Conservation (phyloP, 2,797 vertebrate genomes). For the Lutra lutra region DNA sequence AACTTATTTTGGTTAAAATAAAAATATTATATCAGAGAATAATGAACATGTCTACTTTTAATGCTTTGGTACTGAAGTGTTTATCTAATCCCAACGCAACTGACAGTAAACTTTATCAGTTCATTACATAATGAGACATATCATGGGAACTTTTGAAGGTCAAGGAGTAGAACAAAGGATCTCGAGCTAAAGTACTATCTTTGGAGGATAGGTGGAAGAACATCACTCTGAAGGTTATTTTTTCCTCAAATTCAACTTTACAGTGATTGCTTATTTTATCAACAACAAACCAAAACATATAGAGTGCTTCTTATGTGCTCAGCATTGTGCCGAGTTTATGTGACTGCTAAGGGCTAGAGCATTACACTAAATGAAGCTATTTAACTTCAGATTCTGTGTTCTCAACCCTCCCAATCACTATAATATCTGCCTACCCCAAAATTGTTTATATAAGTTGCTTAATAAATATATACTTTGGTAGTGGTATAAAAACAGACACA, state of each 20-base stretch:
- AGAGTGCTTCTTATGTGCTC: not conserved
- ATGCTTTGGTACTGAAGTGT: not conserved
- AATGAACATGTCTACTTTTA: not conserved
- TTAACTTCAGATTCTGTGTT: not conserved
- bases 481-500: too few relatives aligned
- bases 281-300: not conserved
- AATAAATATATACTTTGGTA: too few relatives aligned
- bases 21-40: not conserved
- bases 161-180: not conserved
- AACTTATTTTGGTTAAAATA: not conserved
- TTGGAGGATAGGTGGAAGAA: not conserved
- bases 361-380: not conserved
- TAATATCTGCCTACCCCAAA: not conserved
- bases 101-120: not conserved
- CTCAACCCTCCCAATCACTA: not conserved
- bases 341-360: not conserved
- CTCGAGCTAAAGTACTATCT: not conserved
- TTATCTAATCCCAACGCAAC: not conserved
- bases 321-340: not conserved
- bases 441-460: not conserved
- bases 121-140: not conserved
- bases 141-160: not conserved
- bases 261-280: not conserved
- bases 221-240: not conserved
- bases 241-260: not conserved